phyloP scores from a whole-genome alignment of 2,888 invertebrate genomes.

The Leptura quadrifasciata region DNA sequence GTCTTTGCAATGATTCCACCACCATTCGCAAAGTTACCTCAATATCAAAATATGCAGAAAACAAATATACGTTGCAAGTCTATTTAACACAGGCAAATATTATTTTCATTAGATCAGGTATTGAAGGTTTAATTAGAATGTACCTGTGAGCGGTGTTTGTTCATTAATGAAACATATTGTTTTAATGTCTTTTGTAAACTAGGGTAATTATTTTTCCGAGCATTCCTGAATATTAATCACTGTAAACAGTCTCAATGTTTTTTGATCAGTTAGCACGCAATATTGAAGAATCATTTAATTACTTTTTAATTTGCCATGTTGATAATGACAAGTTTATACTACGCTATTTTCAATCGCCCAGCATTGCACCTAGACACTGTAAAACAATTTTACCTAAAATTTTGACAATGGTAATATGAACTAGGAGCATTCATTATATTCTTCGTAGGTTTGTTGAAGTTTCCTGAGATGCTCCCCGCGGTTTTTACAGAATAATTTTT shows the following conservation, averaged over 20 bases:
- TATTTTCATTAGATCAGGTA: conserved; percentile 29
- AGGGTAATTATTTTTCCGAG: conserved; percentile 20
- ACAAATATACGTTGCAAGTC: neutral
- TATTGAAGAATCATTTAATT: conserved; percentile 28
- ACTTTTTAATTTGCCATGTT: neutral
- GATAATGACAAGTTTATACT: conserved; percentile 8
- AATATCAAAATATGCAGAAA: conserved; percentile 3
- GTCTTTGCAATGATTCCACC: too few relatives aligned
- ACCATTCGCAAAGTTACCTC: neutral
- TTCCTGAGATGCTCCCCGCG: too few relatives aligned
- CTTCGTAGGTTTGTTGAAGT: too few relatives aligned
- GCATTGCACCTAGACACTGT: too few relatives aligned
- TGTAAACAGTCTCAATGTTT: conserved; percentile 23
- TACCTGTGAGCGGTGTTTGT: conserved; percentile 28
- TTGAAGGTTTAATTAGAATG: conserved; percentile 33
- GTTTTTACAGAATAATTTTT: too few relatives aligned
- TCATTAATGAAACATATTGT: conserved; percentile 18
- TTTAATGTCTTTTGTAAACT: conserved; percentile 36
- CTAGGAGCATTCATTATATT: too few relatives aligned
- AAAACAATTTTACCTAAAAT: too few relatives aligned
- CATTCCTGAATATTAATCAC: conserved; percentile 17
- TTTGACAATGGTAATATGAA: too few relatives aligned
- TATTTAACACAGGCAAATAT: conserved; percentile 29
- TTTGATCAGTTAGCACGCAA: conserved; percentile 19
- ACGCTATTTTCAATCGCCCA: too few relatives aligned